Evolutionary conservation across 1,140 invertebrate genomes (phyloP).

Genomic region (Dolichoris vasculosae): DNA sequence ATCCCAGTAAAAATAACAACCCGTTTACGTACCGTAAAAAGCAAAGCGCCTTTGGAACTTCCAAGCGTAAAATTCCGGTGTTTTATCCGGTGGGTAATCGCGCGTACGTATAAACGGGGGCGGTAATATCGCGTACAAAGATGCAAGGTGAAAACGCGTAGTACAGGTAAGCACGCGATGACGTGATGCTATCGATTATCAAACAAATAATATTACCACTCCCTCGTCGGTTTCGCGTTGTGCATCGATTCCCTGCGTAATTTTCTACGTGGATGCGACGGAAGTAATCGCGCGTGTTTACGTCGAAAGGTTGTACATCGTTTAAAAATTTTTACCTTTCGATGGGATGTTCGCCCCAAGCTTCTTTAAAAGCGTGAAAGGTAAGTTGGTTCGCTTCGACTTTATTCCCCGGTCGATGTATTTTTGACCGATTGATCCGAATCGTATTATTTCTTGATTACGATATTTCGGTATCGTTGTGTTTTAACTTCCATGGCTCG

Average conservation of each 20-base stretch:
- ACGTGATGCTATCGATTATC: slow-evolving; percentile 53
- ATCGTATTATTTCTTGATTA: too few species aligned
- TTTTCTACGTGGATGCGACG: neutral
- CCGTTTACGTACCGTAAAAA: too few species aligned
- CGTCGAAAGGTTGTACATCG: neutral
- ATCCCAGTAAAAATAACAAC: too few species aligned
- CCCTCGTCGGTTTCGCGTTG: neutral
- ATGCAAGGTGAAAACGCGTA: neutral
- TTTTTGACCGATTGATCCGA: too few species aligned
- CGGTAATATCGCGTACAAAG: neutral
- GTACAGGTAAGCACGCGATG: slow-evolving; percentile 36
- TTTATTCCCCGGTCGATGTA: too few species aligned
- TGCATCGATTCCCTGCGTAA: neutral
- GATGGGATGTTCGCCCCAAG: too few species aligned
- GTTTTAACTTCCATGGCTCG: too few species aligned
- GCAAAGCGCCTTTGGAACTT: neutral
- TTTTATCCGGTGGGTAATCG: neutral
- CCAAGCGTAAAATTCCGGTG: neutral
- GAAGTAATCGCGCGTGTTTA: neutral
- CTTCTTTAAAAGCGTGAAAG: too few species aligned
- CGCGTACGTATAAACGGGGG: neutral
- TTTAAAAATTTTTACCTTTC: neutral
- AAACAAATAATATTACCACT: slow-evolving; percentile 51
- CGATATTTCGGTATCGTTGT: too few species aligned
- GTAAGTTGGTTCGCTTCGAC: too few species aligned